phyloP scores from a whole-genome alignment of 2,113 vertebrate genomes.

The Pan paniscus region DNA sequence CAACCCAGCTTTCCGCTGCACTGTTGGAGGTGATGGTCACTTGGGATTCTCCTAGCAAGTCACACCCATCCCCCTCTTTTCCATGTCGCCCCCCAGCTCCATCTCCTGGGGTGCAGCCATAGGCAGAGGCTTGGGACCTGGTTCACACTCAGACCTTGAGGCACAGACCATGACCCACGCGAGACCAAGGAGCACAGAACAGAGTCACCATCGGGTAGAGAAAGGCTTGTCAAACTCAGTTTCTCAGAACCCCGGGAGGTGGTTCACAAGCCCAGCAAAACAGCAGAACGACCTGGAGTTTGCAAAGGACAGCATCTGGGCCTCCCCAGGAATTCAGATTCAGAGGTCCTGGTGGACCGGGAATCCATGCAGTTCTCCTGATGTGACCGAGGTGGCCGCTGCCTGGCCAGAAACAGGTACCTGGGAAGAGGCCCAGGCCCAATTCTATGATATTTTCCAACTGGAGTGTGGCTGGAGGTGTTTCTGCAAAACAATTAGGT shows the following conservation, averaged over 20 bases:
- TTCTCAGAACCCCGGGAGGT: fast-evolving
- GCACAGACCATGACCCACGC: no score
- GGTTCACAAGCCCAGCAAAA: not conserved
- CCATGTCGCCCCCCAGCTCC: not conserved
- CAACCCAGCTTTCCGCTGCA: fast-evolving
- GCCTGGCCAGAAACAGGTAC: not conserved
- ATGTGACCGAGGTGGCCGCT: fast-evolving
- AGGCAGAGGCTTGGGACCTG: not conserved
- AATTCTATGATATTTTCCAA: fast-evolving
- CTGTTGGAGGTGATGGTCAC: fast-evolving
- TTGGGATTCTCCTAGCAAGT: not conserved
- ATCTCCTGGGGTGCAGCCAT: fast-evolving
- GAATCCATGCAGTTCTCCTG: fast-evolving
- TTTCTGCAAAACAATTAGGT: not conserved
- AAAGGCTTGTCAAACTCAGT: not conserved
- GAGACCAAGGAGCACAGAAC: not conserved
- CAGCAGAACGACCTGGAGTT: not conserved
- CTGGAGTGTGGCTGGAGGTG: not conserved
- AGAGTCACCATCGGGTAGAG: fast-evolving
- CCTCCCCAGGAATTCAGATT: not conserved
- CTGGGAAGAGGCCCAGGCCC: not conserved
- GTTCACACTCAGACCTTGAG: not conserved
- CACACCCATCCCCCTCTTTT: fast-evolving
- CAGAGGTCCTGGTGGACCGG: not conserved
- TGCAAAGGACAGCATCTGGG: fast-evolving